phyloP scores from a whole-genome alignment of 1,140 invertebrate genomes.

The Pseudomyrmex pallidus region DNA sequence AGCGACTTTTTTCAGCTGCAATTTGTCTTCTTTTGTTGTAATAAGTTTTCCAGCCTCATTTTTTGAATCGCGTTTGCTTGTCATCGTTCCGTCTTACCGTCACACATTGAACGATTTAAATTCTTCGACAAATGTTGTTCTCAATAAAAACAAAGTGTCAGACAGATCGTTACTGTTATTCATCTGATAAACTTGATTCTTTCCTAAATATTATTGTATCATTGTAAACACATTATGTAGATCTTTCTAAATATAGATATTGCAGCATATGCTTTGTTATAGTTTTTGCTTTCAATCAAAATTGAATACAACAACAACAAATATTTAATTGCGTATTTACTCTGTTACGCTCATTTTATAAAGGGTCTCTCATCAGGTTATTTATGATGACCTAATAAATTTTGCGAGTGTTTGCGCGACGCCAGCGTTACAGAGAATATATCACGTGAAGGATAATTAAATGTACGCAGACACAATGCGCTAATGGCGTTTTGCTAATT shows the following conservation, averaged over 20 bases:
- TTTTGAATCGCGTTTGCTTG: slow-evolving; percentile 12
- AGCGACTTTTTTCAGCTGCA: slow-evolving; percentile 37
- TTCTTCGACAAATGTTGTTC: neutral
- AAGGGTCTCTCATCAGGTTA: neutral
- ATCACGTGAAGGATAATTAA: slow-evolving; percentile 36
- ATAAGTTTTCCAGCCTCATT: slow-evolving; percentile 37
- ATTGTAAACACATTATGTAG: too few relatives aligned
- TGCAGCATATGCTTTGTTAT: neutral
- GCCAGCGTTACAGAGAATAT: slow-evolving; percentile 14
- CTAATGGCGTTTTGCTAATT: slow-evolving; percentile 55
- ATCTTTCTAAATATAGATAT: neutral
- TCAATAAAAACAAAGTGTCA: slow-evolving; percentile 18
- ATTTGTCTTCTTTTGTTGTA: slow-evolving; percentile 47
- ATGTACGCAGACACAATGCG: slow-evolving; percentile 40
- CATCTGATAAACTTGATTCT: neutral
- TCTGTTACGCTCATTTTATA: neutral
- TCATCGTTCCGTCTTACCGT: slow-evolving; percentile 22
- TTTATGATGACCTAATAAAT: neutral
- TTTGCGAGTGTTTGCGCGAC: neutral
- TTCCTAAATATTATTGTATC: neutral
- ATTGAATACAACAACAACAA: neutral
- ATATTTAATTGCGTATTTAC: slow-evolving; percentile 15
- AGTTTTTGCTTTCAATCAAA: neutral
- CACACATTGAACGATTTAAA: slow-evolving; percentile 19
- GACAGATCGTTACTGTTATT: neutral